A percentile compares a stretch with the other conserved stretches of the same genome.
These are phyloP conservation scores for Odocoileus hemionus DNA, from an alignment of 2,113 vertebrate species.

Conservation along the genomic window DNA sequence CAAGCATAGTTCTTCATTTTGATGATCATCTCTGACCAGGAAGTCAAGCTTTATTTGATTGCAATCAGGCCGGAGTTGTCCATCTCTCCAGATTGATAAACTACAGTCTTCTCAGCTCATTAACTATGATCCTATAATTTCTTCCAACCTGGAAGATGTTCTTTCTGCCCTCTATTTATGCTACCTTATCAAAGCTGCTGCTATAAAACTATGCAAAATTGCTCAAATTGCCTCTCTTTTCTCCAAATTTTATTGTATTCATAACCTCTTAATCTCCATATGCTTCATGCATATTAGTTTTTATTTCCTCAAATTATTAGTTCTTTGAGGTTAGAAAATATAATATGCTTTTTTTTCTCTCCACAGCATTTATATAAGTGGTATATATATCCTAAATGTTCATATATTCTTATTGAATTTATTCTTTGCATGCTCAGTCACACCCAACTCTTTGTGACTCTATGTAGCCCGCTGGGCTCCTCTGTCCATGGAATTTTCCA, in stretches of 20 bases:
- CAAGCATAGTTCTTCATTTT: neutral
- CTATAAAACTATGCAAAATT: neutral
- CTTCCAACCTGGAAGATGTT: neutral
- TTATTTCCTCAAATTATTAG: neutral
- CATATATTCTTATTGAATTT: neutral
- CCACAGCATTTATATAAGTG: neutral
- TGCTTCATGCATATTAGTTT: neutral
- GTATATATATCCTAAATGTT: neutral
- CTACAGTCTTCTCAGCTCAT: neutral
- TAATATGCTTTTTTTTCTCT: neutral
- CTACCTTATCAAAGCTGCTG: neutral
- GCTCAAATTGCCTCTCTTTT: neutral
- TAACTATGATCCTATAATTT: neutral
- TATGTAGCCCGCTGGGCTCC: fast-evolving
- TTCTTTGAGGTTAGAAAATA: neutral
- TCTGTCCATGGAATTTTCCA: neutral
- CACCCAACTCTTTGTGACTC: neutral
- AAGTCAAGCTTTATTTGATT: neutral
- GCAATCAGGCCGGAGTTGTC: neutral
- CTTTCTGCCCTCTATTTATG: neutral
- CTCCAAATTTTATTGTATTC: neutral
- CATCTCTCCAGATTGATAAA: neutral
- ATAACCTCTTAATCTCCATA: neutral
- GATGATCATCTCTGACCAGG: neutral
- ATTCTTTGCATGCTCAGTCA: neutral